A percentile compares a stretch with the other conserved stretches of the same genome.
phyloP scores from a whole-genome alignment of 2,888 invertebrate genomes.

The Alviniconcha strummeri region DNA sequence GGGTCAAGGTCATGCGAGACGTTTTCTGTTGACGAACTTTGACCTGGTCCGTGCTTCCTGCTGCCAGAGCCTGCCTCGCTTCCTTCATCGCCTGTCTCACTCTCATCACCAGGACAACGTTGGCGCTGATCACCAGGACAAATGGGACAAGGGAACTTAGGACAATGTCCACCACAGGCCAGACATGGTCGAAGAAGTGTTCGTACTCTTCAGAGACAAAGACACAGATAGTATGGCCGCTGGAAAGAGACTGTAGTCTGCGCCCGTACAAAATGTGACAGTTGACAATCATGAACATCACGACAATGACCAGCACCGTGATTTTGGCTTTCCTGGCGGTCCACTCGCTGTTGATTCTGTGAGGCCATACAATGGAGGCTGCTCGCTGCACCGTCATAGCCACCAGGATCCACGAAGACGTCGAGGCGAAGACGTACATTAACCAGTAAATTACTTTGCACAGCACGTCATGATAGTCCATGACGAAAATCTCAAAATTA shows the following conservation, averaged over 20 bases:
- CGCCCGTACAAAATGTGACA: conserved; percentile 14
- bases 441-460: conserved; percentile 33
- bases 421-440: conserved; percentile 16
- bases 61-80: background rate
- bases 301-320: background rate
- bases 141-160: conserved; percentile 22
- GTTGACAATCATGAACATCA: background rate
- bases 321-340: background rate
- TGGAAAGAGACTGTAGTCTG: background rate
- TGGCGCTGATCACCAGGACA: background rate
- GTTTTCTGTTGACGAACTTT: background rate
- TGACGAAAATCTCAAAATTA: background rate
- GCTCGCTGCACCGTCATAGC: conserved; percentile 36
- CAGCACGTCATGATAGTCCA: conserved; percentile 14
- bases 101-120: conserved; percentile 12
- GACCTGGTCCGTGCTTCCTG: background rate
- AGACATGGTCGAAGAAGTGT: background rate
- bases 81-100: conserved; percentile 14
- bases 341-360: background rate
- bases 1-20: conserved; percentile 19
- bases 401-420: conserved; percentile 35
- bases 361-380: conserved; percentile 28
- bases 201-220: conserved; percentile 16
- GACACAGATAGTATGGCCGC: background rate
- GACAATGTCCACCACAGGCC: conserved; percentile 12